phyloP scores from a whole-genome alignment of 2,797 vertebrate species.

The Potorous gilbertii region DNA sequence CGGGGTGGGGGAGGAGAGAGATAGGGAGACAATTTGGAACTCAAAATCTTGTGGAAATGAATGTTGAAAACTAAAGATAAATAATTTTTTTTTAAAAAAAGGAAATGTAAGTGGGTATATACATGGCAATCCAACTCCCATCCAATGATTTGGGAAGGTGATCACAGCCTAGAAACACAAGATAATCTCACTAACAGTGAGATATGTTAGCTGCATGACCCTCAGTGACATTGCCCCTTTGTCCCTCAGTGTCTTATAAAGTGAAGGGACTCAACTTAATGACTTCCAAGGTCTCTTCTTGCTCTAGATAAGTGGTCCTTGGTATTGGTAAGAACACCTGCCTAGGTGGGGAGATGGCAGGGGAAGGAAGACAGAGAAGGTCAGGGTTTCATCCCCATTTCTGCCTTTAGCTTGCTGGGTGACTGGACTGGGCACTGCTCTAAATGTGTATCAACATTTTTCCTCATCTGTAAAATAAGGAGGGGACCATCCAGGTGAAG shows the following conservation, averaged over 20 bases:
- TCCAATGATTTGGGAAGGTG: not conserved
- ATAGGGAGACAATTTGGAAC: too few relatives aligned
- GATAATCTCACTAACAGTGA: not conserved
- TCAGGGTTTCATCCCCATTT: not conserved
- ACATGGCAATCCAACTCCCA: not conserved
- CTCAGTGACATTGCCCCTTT: not conserved
- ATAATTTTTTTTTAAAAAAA: too few relatives aligned
- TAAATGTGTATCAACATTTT: not conserved
- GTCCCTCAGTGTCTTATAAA: not conserved
- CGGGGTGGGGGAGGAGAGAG: too few relatives aligned
- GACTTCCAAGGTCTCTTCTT: too few relatives aligned
- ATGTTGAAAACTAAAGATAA: too few relatives aligned
- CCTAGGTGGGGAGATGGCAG: too few relatives aligned
- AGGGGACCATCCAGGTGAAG: not conserved
- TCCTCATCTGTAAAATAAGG: not conserved
- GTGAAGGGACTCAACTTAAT: not conserved
- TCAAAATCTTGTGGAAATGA: too few relatives aligned
- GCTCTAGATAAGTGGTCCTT: not conserved
- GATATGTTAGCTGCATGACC: not conserved
- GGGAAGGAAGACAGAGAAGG: not conserved
- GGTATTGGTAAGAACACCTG: not conserved
- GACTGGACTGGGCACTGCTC: not conserved
- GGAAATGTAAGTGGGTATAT: too few relatives aligned
- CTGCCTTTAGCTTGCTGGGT: not conserved
- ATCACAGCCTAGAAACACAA: not conserved